Evolutionary conservation across 2,113 vertebrate genomes (phyloP), one percentile per base, ranked within the genome.

Genomic region (Neolamprologus tretocephalus): DNA sequence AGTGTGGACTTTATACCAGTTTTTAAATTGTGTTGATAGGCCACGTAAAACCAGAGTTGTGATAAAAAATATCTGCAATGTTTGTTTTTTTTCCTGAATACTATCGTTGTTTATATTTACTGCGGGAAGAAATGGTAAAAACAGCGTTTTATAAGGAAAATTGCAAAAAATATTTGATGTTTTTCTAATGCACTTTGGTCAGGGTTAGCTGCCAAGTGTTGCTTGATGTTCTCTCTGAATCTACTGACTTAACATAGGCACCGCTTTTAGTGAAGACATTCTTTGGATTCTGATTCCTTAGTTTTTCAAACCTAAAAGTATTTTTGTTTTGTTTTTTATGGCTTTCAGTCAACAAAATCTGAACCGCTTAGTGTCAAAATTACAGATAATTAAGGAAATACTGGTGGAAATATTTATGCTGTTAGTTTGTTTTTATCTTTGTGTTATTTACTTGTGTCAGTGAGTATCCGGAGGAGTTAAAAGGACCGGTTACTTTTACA

Each of bases 121-220:
- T 42, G 40, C 0, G 5, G 5, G 40, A 12, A 13, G 11, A 42
- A 42, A 42, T 1, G 11, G 40, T 42, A 42, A 42, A 40, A 42
- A 42, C 5, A 0, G 5, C 2, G 2, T 42, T 42, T 13, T 42
- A 42, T 42, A 42, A 13, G 40, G 40, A 42, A 13, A n/a, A n/a
- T n/a, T n/a, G n/a, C n/a, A n/a, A n/a, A n/a, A 47, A 47, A 75
- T 28, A 75, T 17, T 47, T 47, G 40, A 47, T 31, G 26, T 78
- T n/a, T 78, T 28, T 31, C 23, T 49, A 78, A 78, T 51, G 73
- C 45, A 78, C 42, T 78, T 78, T 78, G 73, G 73, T 78, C 73
- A 78, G 73, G 5, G 73, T 12, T 49, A 45, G 42, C 40, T 75
- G 21, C n/a, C 37, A 45, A 45, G 66, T 73, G 66, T 73, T 73